A percentile compares a stretch with the other conserved stretches of the same genome.
These are phyloP conservation scores for Pterobdella sp. DNA, from an alignment of 2,888 invertebrate genomes.

Conservation along the genomic window DNA sequence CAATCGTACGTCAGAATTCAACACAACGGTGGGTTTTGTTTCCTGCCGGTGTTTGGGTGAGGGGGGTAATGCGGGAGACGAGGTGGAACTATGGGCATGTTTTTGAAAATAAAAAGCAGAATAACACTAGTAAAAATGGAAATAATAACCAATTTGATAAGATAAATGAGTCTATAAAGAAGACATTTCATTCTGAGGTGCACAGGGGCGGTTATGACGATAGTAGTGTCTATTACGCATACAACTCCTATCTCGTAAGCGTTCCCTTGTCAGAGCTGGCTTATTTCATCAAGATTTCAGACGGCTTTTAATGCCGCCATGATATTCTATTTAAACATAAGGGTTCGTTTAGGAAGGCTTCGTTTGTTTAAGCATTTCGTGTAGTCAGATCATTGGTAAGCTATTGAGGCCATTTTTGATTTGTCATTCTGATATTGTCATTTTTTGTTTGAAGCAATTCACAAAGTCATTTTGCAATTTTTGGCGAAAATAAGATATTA, in stretches of 20 bases:
- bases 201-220: background rate
- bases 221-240: background rate
- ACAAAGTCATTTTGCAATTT: too few relatives aligned
- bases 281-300: background rate
- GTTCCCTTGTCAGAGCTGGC: slow-evolving; percentile 1
- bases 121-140: background rate
- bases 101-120: background rate
- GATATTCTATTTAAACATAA: too few relatives aligned
- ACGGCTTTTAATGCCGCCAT: too few relatives aligned
- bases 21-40: slow-evolving; percentile 43
- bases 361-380: too few relatives aligned
- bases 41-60: slow-evolving; percentile 34
- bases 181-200: background rate
- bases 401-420: too few relatives aligned
- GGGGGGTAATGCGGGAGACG: slow-evolving; percentile 25
- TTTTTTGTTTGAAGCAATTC: too few relatives aligned
- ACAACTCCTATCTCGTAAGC: background rate
- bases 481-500: too few relatives aligned
- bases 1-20: slow-evolving; percentile 43
- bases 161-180: background rate
- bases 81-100: slow-evolving; percentile 4
- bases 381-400: too few relatives aligned
- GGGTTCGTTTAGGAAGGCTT: too few relatives aligned
- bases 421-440: too few relatives aligned
- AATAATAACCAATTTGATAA: background rate